Evolutionary conservation across 1,140 invertebrate species (phyloP).

Genomic region (Eriocheir sinensis): DNA sequence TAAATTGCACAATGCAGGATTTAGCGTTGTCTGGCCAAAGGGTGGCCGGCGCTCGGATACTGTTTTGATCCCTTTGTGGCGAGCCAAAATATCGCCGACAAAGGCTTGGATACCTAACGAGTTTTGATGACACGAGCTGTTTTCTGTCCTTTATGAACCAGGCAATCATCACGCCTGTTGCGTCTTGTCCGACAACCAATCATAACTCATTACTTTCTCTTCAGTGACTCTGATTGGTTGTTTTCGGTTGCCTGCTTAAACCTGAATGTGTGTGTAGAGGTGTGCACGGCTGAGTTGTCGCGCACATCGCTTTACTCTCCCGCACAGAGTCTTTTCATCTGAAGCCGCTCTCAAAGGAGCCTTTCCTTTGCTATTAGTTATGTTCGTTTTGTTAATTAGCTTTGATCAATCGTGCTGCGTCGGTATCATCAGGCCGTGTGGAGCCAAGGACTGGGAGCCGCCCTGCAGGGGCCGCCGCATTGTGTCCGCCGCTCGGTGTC

Average conservation of each 20-base stretch:
- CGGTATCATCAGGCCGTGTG: neutral
- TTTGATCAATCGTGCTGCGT: slow-evolving; percentile 48
- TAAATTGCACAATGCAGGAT: slow-evolving; percentile 5
- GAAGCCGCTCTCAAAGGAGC: slow-evolving; percentile 26
- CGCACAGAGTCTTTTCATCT: slow-evolving; percentile 11
- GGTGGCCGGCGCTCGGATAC: slow-evolving; percentile 19
- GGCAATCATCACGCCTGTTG: slow-evolving; percentile 75
- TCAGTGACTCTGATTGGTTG: slow-evolving; percentile 76
- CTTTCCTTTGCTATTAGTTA: slow-evolving; percentile 58
- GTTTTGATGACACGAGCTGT: slow-evolving; percentile 65
- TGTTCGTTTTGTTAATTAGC: slow-evolving; percentile 63
- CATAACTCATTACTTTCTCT: slow-evolving; percentile 76
- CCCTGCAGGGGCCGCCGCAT: neutral
- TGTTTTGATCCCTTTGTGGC: slow-evolving; percentile 72
- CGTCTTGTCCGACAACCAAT: slow-evolving; percentile 68
- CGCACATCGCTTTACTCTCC: slow-evolving; percentile 29
- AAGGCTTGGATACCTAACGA: slow-evolving; percentile 74
- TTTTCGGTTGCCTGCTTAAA: slow-evolving; percentile 75
- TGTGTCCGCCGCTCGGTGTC: slow-evolving; percentile 53
- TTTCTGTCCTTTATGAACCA: slow-evolving; percentile 71
- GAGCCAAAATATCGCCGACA: slow-evolving; percentile 51
- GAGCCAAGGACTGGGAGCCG: neutral
- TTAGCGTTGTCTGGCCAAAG: slow-evolving; percentile 27
- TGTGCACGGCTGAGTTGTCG: slow-evolving; percentile 41
- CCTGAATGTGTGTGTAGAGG: slow-evolving; percentile 49